These are phyloP conservation scores for Stegostoma tigrinum DNA, from an alignment of 2,113 vertebrate genomes.

Conservation along the genomic window DNA sequence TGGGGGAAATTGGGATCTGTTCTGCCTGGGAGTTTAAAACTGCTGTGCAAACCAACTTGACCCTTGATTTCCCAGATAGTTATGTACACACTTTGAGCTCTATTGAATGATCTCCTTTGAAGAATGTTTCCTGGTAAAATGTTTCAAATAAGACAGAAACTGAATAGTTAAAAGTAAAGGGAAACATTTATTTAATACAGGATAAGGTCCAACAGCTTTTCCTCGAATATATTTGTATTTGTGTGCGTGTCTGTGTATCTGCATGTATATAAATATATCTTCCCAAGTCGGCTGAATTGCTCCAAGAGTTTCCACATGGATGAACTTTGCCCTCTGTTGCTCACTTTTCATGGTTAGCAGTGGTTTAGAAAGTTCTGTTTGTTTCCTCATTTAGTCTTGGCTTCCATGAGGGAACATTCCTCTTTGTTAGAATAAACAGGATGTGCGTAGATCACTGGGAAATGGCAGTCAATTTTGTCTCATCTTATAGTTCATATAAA, in stretches of 20 bases:
- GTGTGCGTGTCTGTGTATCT: too few relatives aligned
- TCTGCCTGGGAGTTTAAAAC: background rate
- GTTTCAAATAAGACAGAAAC: background rate
- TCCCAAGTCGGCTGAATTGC: background rate
- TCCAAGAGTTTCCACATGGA: too few relatives aligned
- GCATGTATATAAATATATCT: background rate
- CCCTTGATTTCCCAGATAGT: background rate
- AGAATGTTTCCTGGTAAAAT: background rate
- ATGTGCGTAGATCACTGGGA: background rate
- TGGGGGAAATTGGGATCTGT: background rate
- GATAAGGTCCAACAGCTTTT: background rate
- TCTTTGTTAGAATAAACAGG: background rate
- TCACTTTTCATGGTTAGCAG: background rate
- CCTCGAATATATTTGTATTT: background rate
- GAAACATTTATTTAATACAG: background rate
- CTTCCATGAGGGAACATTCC: background rate
- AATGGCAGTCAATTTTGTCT: background rate
- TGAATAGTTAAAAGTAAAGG: background rate
- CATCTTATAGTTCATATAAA: background rate
- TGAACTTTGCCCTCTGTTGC: background rate
- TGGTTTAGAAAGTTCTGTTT: background rate
- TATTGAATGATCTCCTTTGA: background rate
- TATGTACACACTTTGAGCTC: background rate
- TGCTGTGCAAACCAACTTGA: background rate
- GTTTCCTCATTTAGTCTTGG: constrained; percentile 32